These are phyloP conservation scores for Drosophila truncata DNA, from an alignment of 1,140 invertebrate genomes.

Conservation along the genomic window DNA sequence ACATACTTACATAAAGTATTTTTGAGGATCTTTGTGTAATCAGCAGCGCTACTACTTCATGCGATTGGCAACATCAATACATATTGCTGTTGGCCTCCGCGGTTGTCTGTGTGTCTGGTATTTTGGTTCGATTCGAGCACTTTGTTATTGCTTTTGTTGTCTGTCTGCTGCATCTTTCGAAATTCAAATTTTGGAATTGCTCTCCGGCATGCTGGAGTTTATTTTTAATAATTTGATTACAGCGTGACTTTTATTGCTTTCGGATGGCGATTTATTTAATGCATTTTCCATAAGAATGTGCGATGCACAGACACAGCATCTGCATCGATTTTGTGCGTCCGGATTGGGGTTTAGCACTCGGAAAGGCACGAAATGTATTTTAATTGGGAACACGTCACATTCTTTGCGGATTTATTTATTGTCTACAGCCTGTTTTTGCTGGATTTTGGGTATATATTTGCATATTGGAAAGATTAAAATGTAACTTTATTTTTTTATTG, in stretches of 20 bases:
- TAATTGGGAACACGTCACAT: conserved; percentile 16
- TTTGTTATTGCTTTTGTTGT: conserved; percentile 79
- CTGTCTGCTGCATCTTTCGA: conserved; percentile 53
- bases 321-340: conserved; percentile 44
- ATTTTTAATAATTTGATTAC: not conserved
- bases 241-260: conserved; percentile 9
- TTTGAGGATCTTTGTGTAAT: conserved; percentile 59
- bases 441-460: conserved; percentile 20
- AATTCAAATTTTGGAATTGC: conserved; percentile 6
- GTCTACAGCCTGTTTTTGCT: not conserved
- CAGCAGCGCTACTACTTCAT: conserved; percentile 41
- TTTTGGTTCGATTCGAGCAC: conserved; percentile 75
- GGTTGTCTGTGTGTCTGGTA: conserved; percentile 57
- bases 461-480: conserved; percentile 45
- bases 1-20: conserved; percentile 60
- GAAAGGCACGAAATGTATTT: conserved; percentile 26
- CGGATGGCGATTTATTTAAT: conserved; percentile 15
- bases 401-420: not conserved
- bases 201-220: not conserved
- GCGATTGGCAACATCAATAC: conserved; percentile 53
- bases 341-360: not conserved
- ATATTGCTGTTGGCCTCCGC: conserved; percentile 37
- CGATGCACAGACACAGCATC: conserved; percentile 49
- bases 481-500: conserved; percentile 45
- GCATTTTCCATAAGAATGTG: conserved; percentile 37